phyloP scores from a whole-genome alignment of 1,140 invertebrate genomes.

The Bombus turneri region DNA sequence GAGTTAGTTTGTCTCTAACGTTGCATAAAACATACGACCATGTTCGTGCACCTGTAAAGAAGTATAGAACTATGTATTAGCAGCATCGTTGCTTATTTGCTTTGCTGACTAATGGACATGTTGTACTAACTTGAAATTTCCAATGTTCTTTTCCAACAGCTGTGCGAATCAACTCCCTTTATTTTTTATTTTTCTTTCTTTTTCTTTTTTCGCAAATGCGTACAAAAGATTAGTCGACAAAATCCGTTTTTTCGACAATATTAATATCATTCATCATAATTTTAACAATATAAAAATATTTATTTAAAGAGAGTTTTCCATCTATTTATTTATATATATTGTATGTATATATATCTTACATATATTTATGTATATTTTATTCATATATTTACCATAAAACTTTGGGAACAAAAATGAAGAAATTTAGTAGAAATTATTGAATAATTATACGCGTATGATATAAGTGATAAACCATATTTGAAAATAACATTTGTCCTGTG shows the following conservation, averaged over 20 bases:
- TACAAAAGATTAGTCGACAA: too few relatives aligned
- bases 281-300: too few relatives aligned
- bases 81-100: not conserved
- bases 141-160: not conserved
- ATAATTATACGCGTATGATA: not conserved
- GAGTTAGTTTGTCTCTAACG: not conserved
- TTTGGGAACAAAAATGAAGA: too few relatives aligned
- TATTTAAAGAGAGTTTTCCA: too few relatives aligned
- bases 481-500: not conserved
- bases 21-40: constrained; percentile 8
- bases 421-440: too few relatives aligned
- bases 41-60: not conserved
- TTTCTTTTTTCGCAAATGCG: not conserved
- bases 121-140: not conserved
- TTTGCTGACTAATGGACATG: not conserved
- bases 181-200: too few relatives aligned
- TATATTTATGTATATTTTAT: too few relatives aligned
- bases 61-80: not conserved
- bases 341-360: too few relatives aligned
- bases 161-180: not conserved
- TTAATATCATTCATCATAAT: too few relatives aligned
- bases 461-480: not conserved
- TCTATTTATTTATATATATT: too few relatives aligned
- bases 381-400: too few relatives aligned
- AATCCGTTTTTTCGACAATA: too few relatives aligned